Evolutionary conservation across 2,888 invertebrate genomes (phyloP).

Genomic region (Phrixothrix hirtus): DNA sequence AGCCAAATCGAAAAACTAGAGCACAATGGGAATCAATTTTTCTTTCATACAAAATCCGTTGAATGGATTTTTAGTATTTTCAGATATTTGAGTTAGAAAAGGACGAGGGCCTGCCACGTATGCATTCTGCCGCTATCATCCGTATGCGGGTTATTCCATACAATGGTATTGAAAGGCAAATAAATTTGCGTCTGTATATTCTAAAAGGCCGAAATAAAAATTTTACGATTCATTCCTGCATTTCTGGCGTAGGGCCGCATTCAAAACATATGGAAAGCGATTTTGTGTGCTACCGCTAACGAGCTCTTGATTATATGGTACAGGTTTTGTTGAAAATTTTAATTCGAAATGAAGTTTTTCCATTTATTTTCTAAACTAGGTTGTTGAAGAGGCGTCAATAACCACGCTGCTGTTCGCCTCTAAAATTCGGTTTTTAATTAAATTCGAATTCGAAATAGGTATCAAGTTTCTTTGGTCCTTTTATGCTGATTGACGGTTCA

Average conservation of each 20-base stretch:
- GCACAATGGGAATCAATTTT: conserved; percentile 25
- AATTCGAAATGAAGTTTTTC: not conserved
- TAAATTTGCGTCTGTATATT: conserved; percentile 25
- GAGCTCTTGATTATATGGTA: conserved; percentile 1
- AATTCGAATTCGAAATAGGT: no score
- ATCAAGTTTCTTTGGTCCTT: no score
- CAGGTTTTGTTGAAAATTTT: not conserved
- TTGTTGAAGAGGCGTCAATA: not conserved
- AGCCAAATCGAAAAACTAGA: conserved; percentile 13
- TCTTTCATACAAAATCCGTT: conserved; percentile 22
- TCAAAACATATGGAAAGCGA: conserved; percentile 11
- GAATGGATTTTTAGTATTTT: conserved; percentile 23
- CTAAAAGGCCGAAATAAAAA: conserved; percentile 21
- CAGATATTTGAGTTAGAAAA: conserved; percentile 21
- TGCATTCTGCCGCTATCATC: conserved; percentile 18
- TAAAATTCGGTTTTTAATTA: no score
- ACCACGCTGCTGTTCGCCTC: not conserved
- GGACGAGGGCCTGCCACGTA: conserved; percentile 15
- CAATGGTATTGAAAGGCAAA: conserved; percentile 25
- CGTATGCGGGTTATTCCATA: conserved; percentile 21
- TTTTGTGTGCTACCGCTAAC: conserved; percentile 9
- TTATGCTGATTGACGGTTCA: no score
- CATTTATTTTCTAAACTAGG: not conserved
- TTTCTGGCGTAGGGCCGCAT: not conserved
- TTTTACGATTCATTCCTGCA: conserved; percentile 22